Percentiles rank a stretch among this genome's conserved stretches.
Evolutionary conservation across 2,113 vertebrate species (phyloP).

Genomic region (Cinclus mexicanus): DNA sequence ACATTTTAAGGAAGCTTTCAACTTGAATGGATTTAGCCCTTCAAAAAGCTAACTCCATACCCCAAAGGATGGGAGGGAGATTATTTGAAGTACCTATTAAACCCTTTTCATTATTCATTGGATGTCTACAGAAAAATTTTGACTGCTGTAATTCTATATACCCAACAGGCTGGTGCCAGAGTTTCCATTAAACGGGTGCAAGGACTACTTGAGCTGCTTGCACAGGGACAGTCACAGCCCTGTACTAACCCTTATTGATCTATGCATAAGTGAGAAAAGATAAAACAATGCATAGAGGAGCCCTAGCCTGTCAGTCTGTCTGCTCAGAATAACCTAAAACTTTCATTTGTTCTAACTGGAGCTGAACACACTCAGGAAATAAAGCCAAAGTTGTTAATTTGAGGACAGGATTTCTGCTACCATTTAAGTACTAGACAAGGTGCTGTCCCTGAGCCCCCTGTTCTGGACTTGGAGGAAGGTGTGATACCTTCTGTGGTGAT

Average conservation of each 20-base stretch:
- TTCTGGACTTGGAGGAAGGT: background rate
- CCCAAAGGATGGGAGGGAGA: background rate
- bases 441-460: background rate
- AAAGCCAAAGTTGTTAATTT: background rate
- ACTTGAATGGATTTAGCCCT: background rate
- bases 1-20: background rate
- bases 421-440: background rate
- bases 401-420: background rate
- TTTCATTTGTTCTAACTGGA: background rate
- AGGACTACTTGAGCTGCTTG: slow-evolving; percentile 4
- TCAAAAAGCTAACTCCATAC: background rate
- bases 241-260: background rate
- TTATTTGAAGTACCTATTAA: slow-evolving; percentile 11
- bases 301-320: background rate
- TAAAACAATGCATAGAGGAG: background rate
- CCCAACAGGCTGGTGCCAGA: background rate
- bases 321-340: background rate
- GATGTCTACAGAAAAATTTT: slow-evolving; percentile 51
- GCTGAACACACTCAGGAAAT: background rate
- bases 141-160: slow-evolving; percentile 44
- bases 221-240: background rate
- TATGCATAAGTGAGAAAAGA: background rate
- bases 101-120: slow-evolving; percentile 59
- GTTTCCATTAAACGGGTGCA: slow-evolving; percentile 52
- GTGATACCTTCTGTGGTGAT: background rate